Evolutionary conservation across 1,140 invertebrate genomes (phyloP).

Genomic region (Rhynchophorus ferrugineus): DNA sequence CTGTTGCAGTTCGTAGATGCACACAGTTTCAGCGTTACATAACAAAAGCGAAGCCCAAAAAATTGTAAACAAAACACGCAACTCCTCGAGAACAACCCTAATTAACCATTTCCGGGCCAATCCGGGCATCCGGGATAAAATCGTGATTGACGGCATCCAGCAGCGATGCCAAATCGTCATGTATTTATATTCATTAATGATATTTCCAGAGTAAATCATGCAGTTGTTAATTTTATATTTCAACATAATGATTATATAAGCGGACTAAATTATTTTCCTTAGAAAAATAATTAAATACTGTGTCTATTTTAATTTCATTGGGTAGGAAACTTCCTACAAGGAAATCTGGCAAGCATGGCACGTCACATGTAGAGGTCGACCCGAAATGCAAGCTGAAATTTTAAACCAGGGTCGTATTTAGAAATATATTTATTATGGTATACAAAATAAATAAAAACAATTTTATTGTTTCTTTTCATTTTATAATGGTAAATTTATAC

Average conservation of each 20-base stretch:
- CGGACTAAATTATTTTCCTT: no score
- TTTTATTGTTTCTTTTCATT: no score
- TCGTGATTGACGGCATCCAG: constrained; percentile 28
- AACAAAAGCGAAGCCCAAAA: constrained; percentile 21
- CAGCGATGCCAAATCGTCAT: constrained; percentile 1
- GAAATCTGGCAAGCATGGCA: neutral
- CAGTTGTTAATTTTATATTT: neutral
- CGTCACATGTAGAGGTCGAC: neutral
- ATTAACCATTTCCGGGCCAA: constrained; percentile 38
- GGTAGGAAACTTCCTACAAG: no score
- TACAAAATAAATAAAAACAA: no score
- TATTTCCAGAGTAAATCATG: neutral
- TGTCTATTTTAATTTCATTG: no score
- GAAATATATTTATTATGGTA: neutral
- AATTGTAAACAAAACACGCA: constrained; percentile 25
- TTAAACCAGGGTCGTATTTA: neutral
- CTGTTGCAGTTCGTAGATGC: no score
- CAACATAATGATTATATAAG: no score
- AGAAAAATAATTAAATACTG: no score
- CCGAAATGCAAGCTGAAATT: neutral
- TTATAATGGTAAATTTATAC: no score
- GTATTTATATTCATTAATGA: neutral
- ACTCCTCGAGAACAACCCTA: constrained; percentile 32
- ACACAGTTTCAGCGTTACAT: constrained; percentile 25
- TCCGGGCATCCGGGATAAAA: constrained; percentile 36